Conservation (phyloP, 2,888 invertebrate genomes). For the Muscina levida region DNA sequence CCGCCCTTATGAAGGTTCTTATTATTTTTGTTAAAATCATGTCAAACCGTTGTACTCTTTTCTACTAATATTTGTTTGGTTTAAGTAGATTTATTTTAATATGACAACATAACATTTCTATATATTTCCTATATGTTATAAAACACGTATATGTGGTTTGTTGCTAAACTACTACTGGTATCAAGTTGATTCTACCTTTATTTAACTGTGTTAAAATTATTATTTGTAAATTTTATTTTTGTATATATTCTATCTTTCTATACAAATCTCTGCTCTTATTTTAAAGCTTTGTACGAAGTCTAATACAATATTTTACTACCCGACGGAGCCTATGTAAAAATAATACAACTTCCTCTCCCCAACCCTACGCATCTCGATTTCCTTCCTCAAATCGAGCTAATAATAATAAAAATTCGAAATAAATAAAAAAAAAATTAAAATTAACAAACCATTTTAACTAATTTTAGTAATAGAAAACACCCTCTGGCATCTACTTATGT, state of each 20-base stretch:
- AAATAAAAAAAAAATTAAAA: not conserved
- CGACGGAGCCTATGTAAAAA: conserved; percentile 37
- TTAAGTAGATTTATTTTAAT: too few species aligned
- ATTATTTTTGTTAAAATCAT: too few species aligned
- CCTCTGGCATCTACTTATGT: too few species aligned
- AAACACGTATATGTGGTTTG: too few species aligned
- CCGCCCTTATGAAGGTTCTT: too few species aligned
- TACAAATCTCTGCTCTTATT: not conserved
- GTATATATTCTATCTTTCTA: conserved; percentile 3
- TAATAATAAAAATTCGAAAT: conserved; percentile 1
- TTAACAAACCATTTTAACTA: not conserved
- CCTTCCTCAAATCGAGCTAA: conserved; percentile 1
- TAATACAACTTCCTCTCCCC: conserved; percentile 3
- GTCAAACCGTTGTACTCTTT: too few species aligned
- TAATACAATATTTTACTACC: conserved; percentile 45
- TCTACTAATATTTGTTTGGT: too few species aligned
- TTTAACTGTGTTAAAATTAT: too few species aligned
- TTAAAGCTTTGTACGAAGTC: conserved; percentile 54
- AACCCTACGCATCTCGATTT: conserved; percentile 10
- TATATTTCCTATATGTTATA: too few species aligned
- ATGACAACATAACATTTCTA: too few species aligned
- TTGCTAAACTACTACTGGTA: too few species aligned
- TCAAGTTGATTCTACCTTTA: too few species aligned
- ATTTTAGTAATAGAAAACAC: not conserved
- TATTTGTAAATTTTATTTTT: conserved; percentile 4